Evolutionary conservation across 2,888 invertebrate species (phyloP).

Genomic region (Thereva nobilitata): DNA sequence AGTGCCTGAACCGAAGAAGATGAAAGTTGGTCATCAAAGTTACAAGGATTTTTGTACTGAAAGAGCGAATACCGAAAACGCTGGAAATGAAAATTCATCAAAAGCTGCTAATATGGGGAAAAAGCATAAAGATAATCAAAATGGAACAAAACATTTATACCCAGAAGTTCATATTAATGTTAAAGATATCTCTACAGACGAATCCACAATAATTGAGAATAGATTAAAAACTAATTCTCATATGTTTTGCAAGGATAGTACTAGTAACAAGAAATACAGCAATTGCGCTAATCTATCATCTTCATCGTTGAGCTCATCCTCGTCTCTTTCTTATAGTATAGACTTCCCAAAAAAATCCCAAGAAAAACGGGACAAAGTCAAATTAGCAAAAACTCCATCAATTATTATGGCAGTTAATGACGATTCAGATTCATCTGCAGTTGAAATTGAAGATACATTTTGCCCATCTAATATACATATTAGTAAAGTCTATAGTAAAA

Average conservation of each 20-base stretch:
- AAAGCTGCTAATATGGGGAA: constrained; percentile 7
- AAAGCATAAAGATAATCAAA: not conserved
- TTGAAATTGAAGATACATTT: constrained; percentile 44
- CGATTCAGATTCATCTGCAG: constrained; percentile 43
- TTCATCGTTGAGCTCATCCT: too few species aligned
- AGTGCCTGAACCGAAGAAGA: constrained; percentile 2
- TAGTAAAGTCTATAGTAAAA: constrained; percentile 40
- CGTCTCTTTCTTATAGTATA: too few species aligned
- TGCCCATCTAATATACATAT: constrained; percentile 45
- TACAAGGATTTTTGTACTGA: constrained; percentile 13
- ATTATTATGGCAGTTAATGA: constrained; percentile 47
- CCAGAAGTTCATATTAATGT: not conserved
- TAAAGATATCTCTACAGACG: not conserved
- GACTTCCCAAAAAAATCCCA: not conserved
- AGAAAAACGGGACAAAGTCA: not conserved
- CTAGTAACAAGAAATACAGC: too few species aligned
- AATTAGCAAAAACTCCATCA: constrained; percentile 27
- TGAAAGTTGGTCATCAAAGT: not conserved
- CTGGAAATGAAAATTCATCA: constrained; percentile 22
- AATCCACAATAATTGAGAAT: not conserved
- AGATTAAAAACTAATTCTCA: not conserved
- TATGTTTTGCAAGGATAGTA: too few species aligned
- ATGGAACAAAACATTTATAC: not conserved
- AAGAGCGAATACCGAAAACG: constrained; percentile 4
- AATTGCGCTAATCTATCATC: too few species aligned